phyloP scores from a whole-genome alignment of 2,888 invertebrate species.

The Hemaris fuciformis region DNA sequence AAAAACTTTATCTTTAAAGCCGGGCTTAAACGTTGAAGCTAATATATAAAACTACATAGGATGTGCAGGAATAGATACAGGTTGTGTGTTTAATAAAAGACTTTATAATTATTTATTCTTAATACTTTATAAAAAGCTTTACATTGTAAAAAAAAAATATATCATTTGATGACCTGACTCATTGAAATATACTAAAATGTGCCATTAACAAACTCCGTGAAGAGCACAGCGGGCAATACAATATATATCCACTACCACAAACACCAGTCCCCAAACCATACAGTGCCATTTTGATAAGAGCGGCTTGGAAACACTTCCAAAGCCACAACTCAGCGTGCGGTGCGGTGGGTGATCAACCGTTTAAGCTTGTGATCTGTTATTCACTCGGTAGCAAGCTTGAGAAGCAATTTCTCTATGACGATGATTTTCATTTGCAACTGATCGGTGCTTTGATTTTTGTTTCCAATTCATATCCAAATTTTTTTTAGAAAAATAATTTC shows the following conservation, averaged over 20 bases:
- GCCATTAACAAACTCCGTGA: not conserved
- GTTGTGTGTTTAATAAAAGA: not conserved
- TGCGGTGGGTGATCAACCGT: not conserved
- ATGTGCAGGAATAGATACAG: not conserved
- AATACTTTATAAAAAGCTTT: not conserved
- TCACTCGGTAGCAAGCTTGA: slow-evolving; percentile 27
- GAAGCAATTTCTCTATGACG: slow-evolving; percentile 25
- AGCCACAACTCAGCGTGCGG: not conserved
- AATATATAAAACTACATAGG: not conserved
- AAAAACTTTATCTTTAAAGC: not conserved
- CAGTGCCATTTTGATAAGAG: not conserved
- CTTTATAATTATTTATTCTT: not conserved
- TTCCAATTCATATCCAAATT: not conserved
- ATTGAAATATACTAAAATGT: not conserved
- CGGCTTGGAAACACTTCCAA: not conserved
- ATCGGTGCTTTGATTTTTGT: not conserved
- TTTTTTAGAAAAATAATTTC: too few relatives aligned
- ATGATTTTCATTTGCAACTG: not conserved
- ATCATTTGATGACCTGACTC: not conserved
- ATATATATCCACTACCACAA: not conserved
- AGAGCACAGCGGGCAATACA: not conserved
- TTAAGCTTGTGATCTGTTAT: slow-evolving; percentile 21
- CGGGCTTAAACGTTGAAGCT: not conserved
- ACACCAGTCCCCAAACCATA: not conserved
- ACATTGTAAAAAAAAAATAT: not conserved